Base-by-base conservation (phyloP, 2,888 invertebrate species). In the Empis stercorea region DNA sequence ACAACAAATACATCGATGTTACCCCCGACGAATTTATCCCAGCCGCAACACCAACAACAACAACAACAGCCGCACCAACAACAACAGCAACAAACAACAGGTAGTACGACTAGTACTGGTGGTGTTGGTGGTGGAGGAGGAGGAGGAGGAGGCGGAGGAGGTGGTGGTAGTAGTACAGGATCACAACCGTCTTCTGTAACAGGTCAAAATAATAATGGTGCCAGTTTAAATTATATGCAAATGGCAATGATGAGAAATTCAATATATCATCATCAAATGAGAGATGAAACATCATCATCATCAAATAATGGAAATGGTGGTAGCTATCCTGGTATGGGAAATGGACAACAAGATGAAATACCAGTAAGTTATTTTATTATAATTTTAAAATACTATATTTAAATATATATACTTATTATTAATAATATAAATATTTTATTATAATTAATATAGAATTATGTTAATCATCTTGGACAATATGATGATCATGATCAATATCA, bases 21-120 rank as follows among this genome's bases (percentile, higher is more conserved):
- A 54, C 57, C 62, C 53, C 58, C 60, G 40, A 52, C 59, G 43
- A 51, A 52, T 51, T 40, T 56, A 71, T 51, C 53, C 48, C 54
- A 73, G 69, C 55, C 74, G 71, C 48, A 70, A 45, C 49, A 56
- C 70, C 47, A 74, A 72, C 41, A 53, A 17, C 48, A 47, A 51
- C 44, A 51, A 14, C 34, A 34, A 27, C 55, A 74, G 71, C 54
- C 73, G 69, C 55, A 74, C 71, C 48, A 70, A 45, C 54, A 73
- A 69, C 55, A 74, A 71, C 48, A 70, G 45, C 17, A 73, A 73
- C 40, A 49, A 44, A 30, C 47, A 38, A 38, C 44, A 17, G 15
- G 72, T 71, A 64, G 20, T 40, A 20, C 62, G 30, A 51, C 51
- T 13, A 71, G 72, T 62, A 63, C 52, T 27, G 54, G 53, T n/a